Base-by-base conservation (phyloP, 1,140 invertebrate species). In the Drosophila lowei region DNA sequence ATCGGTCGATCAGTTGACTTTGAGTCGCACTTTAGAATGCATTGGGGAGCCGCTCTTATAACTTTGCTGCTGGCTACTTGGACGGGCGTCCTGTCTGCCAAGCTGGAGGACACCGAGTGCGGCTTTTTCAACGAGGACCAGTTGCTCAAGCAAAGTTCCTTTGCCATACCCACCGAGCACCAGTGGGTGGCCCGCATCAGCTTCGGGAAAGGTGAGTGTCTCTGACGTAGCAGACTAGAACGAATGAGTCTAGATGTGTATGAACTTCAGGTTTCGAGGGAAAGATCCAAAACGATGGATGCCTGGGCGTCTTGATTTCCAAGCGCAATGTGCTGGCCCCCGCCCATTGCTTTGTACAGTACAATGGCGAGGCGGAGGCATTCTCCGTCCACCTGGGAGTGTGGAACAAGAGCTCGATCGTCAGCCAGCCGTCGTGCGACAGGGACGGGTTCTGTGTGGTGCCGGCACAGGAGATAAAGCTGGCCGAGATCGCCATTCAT, bases 331-430 rank as follows among this genome's bases (percentile, higher is more conserved):
- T 88, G 1, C 21, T 88, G 44, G 83, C 83, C 7, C 83, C 83
- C 5, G 83, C 83, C 18, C 78, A 88, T 41, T 88, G 83, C 18
- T 89, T 88, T 23, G 61, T 83, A 0, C 66, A 67, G 38, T 83
- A 77, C 59, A 66, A 60, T 9, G 75, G 83, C 0, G 28, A 34
- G 2, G 66, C 67, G 0, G 63, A 79, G 21, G 83, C 75, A 0
- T 67, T 60, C 28, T 83, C 83, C 13, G 83, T 86, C 16, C 78
- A 88, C 21, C 43, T 86, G 57, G 83, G 83, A 23, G 83, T 88
- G 1, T 76, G 63, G 66, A 86, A 83, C 46, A 88, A 77, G 55
- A 76, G 50, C 41, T 50, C 71, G 0, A 58, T 52, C 23, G 21
- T 59, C 0, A 21, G 63, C 2, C 43, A 64, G 34, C 53, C 47